Conservation (phyloP, 2,888 invertebrate species). For the Catotricha subobsoleta region DNA sequence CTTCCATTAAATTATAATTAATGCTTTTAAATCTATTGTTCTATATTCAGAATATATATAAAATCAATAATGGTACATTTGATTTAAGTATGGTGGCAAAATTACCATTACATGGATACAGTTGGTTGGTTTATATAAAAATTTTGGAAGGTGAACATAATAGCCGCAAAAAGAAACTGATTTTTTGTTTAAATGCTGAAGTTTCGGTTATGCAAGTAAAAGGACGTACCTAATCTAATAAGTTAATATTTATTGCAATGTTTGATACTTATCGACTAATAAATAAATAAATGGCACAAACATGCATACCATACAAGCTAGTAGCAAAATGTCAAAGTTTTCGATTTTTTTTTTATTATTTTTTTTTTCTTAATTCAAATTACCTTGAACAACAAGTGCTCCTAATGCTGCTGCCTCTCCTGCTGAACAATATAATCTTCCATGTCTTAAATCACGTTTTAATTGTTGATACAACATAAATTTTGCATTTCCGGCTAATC, state of each 20-base stretch:
- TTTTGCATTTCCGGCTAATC: slow-evolving; percentile 87
- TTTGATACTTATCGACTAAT: no score
- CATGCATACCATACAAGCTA: no score
- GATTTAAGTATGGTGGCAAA: not conserved
- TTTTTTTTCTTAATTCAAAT: no score
- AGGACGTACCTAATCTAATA: no score
- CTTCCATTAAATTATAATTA: not conserved
- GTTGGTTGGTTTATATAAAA: not conserved
- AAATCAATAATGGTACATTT: not conserved
- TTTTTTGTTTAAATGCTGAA: not conserved
- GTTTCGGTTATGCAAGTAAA: no score
- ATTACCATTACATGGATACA: slow-evolving; percentile 1
- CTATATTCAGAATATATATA: not conserved
- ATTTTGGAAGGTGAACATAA: not conserved
- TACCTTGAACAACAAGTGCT: slow-evolving; percentile 86
- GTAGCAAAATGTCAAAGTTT: no score
- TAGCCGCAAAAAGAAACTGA: not conserved
- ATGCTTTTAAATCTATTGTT: not conserved
- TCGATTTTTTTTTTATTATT: no score
- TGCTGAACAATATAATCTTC: slow-evolving; percentile 78
- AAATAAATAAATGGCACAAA: no score
- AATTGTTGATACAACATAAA: slow-evolving; percentile 91
- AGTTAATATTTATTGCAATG: no score
- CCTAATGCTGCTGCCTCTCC: slow-evolving; percentile 79
- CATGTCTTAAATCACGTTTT: slow-evolving; percentile 86